Base-by-base conservation (phyloP, 2,797 vertebrate species). In the Chromobotia macracanthus region DNA sequence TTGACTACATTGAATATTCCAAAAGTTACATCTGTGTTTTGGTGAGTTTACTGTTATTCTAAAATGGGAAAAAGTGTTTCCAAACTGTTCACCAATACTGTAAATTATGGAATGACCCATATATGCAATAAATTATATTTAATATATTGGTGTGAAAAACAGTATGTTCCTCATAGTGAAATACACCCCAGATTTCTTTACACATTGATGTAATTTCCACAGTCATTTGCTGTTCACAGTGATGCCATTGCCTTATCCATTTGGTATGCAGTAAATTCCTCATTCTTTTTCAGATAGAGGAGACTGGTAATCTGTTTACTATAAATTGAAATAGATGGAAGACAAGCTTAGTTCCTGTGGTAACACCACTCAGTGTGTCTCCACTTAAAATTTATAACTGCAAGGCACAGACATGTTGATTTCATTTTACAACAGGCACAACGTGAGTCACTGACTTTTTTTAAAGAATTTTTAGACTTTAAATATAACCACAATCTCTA, bases 241-340 rank as follows among this genome's bases (percentile, higher is more conserved):
- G 41, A 35, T 46, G 53, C 11, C 23, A 13, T 7, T 66, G 48
- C 25, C n/a, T 25, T 25, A 5, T 35, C 50, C 75, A 8, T 56
- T 66, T 56, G 15, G 51, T 60, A 46, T 56, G 3, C 25, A 3
- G 5, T 16, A 44, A 67, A 55, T 13, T n/a, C 18, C 6, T 46
- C 28, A 18, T 58, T 18, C 64, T 28, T 56, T 28, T 67, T 11
- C 23, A 50, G 1, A 13, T 3, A 48, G 12, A 13, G 8, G 31
- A 38, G 41, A 67, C 38, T 67, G 48, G 28, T 68, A 38, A 75
- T 77, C 38, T 60, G 41, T 48, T 21, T 35, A 8, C 25, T 48
- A 13, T 35, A 69, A 58, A 60, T 38, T 69, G 55, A 68, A 69
- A n/a, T 58, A 58, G 23, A 77, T 31, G 7, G n/a, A 41, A 48